A percentile compares a stretch with the other conserved stretches of the same genome.
phyloP scores from a whole-genome alignment of 2,888 invertebrate genomes.

The Seladonia tumulorum region DNA sequence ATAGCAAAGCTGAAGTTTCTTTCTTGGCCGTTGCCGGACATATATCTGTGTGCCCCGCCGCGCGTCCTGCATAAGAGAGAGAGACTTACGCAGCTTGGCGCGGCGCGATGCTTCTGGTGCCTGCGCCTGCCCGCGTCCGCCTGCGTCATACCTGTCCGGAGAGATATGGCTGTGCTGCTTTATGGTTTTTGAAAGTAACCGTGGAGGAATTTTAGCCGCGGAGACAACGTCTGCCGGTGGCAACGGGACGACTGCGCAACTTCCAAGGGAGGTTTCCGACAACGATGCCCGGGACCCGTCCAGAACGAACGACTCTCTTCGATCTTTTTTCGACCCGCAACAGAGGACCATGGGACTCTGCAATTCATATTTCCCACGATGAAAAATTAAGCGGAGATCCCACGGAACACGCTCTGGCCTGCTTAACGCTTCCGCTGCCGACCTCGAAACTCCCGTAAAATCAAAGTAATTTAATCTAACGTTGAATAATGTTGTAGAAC shows the following conservation, averaged over 20 bases:
- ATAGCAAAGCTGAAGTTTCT: slow-evolving; percentile 74
- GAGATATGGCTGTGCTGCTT: slow-evolving; percentile 35
- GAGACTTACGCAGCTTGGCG: slow-evolving; percentile 37
- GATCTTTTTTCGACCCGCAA: slow-evolving; percentile 1
- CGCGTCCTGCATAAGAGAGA: slow-evolving; percentile 56
- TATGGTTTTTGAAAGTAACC: slow-evolving; percentile 57
- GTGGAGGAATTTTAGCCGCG: slow-evolving; percentile 55
- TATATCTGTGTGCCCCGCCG: slow-evolving; percentile 54
- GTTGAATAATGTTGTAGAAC: too few relatives aligned
- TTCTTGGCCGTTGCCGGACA: slow-evolving; percentile 73
- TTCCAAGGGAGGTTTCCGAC: slow-evolving; percentile 12
- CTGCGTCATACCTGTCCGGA: slow-evolving; percentile 45
- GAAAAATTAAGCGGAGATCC: background rate
- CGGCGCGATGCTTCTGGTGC: slow-evolving; percentile 39
- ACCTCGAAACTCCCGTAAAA: background rate
- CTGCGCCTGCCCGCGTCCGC: slow-evolving; percentile 16
- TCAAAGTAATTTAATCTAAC: background rate
- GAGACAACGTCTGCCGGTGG: slow-evolving; percentile 33
- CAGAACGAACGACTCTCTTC: slow-evolving; percentile 3
- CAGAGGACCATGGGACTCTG: background rate
- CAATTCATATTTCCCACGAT: background rate
- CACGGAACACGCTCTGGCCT: background rate
- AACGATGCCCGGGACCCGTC: background rate
- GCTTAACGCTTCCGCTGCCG: background rate
- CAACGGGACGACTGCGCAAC: slow-evolving; percentile 14